These are phyloP conservation scores for Drosophila setifemur DNA, from an alignment of 1,140 invertebrate genomes.

Conservation along the genomic window DNA sequence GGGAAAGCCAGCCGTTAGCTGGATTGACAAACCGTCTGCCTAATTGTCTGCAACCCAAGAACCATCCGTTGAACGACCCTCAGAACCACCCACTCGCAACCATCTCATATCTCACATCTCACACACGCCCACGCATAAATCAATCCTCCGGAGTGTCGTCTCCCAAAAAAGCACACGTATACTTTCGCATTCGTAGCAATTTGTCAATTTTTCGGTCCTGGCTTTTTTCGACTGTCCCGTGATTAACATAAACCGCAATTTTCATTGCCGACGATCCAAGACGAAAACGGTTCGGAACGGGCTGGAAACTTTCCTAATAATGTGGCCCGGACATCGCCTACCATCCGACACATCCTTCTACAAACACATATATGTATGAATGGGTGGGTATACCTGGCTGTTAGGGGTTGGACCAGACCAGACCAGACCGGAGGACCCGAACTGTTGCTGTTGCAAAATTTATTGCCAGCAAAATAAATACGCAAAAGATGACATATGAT, in stretches of 20 bases:
- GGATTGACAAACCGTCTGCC: conserved; percentile 43
- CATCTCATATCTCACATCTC: background rate
- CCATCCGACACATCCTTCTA: conserved; percentile 27
- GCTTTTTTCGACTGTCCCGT: conserved; percentile 43
- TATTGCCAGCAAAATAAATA: conserved; percentile 68
- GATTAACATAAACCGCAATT: conserved; percentile 76
- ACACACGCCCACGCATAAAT: conserved; percentile 59
- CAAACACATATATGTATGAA: too few relatives aligned
- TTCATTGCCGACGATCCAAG: conserved; percentile 46
- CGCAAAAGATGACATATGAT: conserved; percentile 80
- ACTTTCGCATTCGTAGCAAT: conserved; percentile 52
- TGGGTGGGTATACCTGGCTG: conserved; percentile 50
- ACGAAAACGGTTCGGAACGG: conserved; percentile 36
- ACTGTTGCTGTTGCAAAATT: conserved; percentile 61
- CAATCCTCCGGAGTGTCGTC: conserved; percentile 33
- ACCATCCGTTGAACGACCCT: background rate
- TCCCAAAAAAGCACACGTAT: background rate
- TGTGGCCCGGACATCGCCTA: conserved; percentile 32
- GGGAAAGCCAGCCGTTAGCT: conserved; percentile 21
- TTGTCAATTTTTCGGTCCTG: conserved; percentile 65
- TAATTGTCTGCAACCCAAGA: conserved; percentile 62
- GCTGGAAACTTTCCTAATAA: conserved; percentile 70
- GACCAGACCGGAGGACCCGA: too few relatives aligned
- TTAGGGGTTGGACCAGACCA: background rate
- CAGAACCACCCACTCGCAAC: background rate